Conservation (phyloP, 2,888 invertebrate genomes). For the Volucella zonaria region DNA sequence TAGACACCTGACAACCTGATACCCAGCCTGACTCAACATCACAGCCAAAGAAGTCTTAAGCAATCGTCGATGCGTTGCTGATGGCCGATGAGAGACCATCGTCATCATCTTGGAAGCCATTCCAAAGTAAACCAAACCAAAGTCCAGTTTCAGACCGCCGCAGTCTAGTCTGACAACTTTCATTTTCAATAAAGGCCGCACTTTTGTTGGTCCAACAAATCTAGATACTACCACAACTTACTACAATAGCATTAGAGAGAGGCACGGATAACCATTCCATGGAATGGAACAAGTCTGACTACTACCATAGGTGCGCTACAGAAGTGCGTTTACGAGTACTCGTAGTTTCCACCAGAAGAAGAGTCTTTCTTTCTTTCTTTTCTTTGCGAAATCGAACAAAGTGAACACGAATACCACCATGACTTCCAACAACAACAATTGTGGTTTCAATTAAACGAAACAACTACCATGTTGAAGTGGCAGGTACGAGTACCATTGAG, state of each 20-base stretch:
- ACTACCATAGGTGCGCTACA: constrained; percentile 15
- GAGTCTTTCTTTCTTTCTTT: constrained; percentile 12
- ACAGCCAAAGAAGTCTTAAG: constrained; percentile 22
- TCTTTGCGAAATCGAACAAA: constrained; percentile 29
- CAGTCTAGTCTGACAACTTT: constrained; percentile 69
- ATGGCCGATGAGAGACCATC: constrained; percentile 22
- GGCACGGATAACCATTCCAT: not conserved
- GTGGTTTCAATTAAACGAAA: constrained; percentile 52
- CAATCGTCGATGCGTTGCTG: constrained; percentile 52
- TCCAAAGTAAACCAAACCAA: constrained; percentile 57
- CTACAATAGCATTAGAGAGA: constrained; percentile 12
- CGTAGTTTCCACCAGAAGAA: constrained; percentile 10
- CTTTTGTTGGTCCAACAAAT: not conserved
- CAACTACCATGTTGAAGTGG: constrained; percentile 7
- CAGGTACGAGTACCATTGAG: not conserved
- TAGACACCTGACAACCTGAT: constrained; percentile 5
- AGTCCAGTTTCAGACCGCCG: constrained; percentile 56
- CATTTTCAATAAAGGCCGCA: constrained; percentile 67
- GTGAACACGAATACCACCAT: not conserved
- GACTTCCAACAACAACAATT: not conserved
- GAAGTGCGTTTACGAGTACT: constrained; percentile 45
- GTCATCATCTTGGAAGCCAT: constrained; percentile 34
- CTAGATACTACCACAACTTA: constrained; percentile 47
- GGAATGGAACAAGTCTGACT: constrained; percentile 19
- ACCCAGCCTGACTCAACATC: not conserved